A percentile compares a stretch with the other conserved stretches of the same genome.
Evolutionary conservation across 2,888 invertebrate genomes (phyloP).

Genomic region (Patella caerulea): DNA sequence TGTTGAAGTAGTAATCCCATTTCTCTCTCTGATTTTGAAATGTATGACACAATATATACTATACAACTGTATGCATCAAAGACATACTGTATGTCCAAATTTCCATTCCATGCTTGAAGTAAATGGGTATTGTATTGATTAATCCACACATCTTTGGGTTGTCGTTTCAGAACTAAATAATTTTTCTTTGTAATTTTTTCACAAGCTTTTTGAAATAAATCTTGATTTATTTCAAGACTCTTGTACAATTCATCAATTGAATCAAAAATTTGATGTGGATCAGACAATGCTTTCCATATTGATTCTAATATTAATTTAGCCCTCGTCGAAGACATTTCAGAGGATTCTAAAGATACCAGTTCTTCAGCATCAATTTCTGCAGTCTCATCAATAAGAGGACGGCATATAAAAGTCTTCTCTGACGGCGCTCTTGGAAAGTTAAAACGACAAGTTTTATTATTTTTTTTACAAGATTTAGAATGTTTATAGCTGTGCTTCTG

Average conservation of each 20-base stretch:
- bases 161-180: background rate
- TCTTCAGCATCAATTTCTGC: background rate
- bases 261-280: no score
- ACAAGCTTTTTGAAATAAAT: slow-evolving; percentile 14
- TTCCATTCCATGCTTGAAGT: slow-evolving; percentile 28
- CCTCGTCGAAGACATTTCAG: no score
- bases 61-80: slow-evolving; percentile 39
- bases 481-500: slow-evolving; percentile 39
- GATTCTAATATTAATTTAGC: no score
- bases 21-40: slow-evolving; percentile 40
- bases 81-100: slow-evolving; percentile 34
- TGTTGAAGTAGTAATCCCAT: slow-evolving; percentile 27
- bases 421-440: slow-evolving; percentile 24
- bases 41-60: slow-evolving; percentile 45
- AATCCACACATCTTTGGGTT: background rate
- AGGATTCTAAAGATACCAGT: no score
- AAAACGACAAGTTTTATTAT: slow-evolving; percentile 33
- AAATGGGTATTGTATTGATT: slow-evolving; percentile 26
- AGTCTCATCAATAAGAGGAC: slow-evolving; percentile 7
- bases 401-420: background rate
- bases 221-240: background rate
- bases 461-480: slow-evolving; percentile 32
- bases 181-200: background rate
- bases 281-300: no score
- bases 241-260: no score